Percentiles rank a stretch among this genome's conserved stretches.
These are phyloP conservation scores for Trissolcus japonicus DNA, from an alignment of 2,888 invertebrate genomes.

Conservation along the genomic window DNA sequence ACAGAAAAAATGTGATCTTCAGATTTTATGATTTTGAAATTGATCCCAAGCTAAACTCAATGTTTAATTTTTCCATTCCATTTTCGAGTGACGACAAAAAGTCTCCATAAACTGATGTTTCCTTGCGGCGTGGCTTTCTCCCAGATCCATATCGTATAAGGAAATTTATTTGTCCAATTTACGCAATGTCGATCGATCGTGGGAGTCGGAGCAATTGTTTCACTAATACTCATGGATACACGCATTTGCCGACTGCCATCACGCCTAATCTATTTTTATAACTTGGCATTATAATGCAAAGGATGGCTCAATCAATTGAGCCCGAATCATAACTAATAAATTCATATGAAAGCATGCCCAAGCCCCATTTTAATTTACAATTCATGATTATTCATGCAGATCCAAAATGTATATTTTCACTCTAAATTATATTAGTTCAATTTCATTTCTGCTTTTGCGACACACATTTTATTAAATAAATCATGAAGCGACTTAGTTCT, in stretches of 20 bases:
- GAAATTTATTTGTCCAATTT: conserved; percentile 34
- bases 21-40: too few species aligned
- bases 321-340: not conserved
- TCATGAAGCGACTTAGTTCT: too few species aligned
- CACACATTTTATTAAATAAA: too few species aligned
- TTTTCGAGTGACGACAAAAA: too few species aligned
- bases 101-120: conserved; percentile 8
- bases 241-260: conserved; percentile 2
- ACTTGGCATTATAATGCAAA: conserved; percentile 5
- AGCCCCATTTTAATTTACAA: too few species aligned
- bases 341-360: not conserved
- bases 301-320: conserved; percentile 1
- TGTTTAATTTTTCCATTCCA: too few species aligned
- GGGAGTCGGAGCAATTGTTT: conserved; percentile 20
- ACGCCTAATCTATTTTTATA: conserved; percentile 15
- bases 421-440: too few species aligned
- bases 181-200: conserved; percentile 29
- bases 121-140: conserved; percentile 33
- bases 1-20: too few species aligned
- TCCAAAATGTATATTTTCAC: too few species aligned
- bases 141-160: conserved; percentile 33
- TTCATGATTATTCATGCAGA: too few species aligned
- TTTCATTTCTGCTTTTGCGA: too few species aligned
- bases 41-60: too few species aligned
- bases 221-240: conserved; percentile 7